Evolutionary conservation across 2,888 invertebrate genomes (phyloP), one percentile per base, ranked within the genome.

Genomic region (Colletes collaris): DNA sequence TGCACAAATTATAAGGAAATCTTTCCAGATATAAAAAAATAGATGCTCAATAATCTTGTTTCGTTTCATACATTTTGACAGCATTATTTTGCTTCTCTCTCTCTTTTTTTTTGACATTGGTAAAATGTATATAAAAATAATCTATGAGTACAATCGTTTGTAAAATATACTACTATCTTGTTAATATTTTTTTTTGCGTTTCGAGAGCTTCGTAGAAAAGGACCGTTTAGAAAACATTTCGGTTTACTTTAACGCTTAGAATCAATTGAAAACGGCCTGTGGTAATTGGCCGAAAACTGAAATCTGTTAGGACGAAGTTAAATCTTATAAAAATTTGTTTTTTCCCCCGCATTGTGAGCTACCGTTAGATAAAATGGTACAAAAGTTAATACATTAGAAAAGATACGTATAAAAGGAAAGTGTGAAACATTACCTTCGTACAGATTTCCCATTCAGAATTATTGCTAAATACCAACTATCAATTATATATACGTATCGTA

Each of bases 91-190:
- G 50, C 40, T 44, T 27, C 55, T 59, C 19, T 40, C 46, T 35
- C 16, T 27, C 46, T 59, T 35, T 13, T 46, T 56, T 74, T 72
- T 74, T 84, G 79, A 72, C 60, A 79, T 84, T 86, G 82, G 76
- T 86, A 90, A 90, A 91, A 89, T 88, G 81, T 82, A 87, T 91
- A 91, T 85, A 91, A 91, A 91, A 91, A 91, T 91, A 91, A 88
- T 89, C 84, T 89, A 87, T 80, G 87, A 83, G 84, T 89, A 90
- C 88, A 87, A 86, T 89, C 66, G 82, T 87, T 88, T 89, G 83
- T 83, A 86, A 87, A 86, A 89, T 89, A 82, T 83, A 81, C 68
- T 84, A 84, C 70, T 58, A 82, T 81, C 76, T 78, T 49, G 27
- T 80, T 68, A 72, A 78, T 77, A 80, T 72, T 44, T 75, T 27